Percentiles rank a stretch among this genome's conserved stretches.
Conservation (phyloP, 2,888 invertebrate species). For the Dorcus parallelipipedus region DNA sequence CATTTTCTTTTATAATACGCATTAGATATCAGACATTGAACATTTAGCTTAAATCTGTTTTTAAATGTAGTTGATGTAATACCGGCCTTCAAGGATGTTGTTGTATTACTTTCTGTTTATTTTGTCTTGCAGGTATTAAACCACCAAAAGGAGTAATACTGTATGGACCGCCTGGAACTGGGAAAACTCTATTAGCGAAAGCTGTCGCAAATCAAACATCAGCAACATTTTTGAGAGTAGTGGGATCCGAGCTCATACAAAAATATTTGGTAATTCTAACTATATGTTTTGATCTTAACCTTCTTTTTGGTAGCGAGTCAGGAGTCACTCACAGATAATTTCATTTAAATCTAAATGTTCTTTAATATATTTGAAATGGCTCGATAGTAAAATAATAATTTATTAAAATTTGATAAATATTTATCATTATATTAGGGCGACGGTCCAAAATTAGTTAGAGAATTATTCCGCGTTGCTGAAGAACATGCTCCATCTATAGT, state of each 20-base stretch:
- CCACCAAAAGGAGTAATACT: constrained; percentile 99
- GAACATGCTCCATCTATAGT: constrained; percentile 99
- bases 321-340: no score
- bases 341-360: not conserved
- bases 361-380: not conserved
- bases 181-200: constrained; percentile 96
- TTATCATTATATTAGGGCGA: constrained; percentile 67
- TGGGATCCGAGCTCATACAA: constrained; percentile 98
- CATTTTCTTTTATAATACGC: no score
- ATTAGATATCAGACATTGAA: no score
- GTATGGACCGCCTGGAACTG: constrained; percentile 97
- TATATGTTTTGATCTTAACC: no score
- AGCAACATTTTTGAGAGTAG: constrained; percentile 96
- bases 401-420: no score
- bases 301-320: no score
- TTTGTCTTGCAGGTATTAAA: constrained; percentile 63
- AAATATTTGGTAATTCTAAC: constrained; percentile 76
- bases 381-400: no score
- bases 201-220: constrained; percentile 99
- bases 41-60: no score
- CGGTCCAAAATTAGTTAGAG: constrained; percentile 96
- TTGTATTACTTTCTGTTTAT: not conserved
- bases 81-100: not conserved
- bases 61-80: no score
- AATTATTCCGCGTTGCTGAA: constrained; percentile 97